Conservation (phyloP, 2,797 vertebrate species). For the Eulemur mongoz region DNA sequence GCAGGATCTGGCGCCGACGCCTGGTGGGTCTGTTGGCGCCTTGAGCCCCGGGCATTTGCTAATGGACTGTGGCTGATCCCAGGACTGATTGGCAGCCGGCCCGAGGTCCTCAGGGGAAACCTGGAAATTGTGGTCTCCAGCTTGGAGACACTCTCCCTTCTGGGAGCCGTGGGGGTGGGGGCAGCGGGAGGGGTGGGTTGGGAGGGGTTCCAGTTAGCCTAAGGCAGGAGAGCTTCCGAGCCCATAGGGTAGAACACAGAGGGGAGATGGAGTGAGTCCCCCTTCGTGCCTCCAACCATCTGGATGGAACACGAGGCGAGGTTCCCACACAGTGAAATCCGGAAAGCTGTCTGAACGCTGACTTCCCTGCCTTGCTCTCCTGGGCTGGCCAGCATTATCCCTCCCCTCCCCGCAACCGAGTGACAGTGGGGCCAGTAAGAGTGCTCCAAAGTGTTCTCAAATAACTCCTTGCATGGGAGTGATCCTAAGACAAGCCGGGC, state of each 20-base stretch:
- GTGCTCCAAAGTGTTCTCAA: background rate
- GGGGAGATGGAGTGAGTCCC: background rate
- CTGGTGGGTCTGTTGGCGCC: constrained; percentile 55
- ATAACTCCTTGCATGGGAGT: background rate
- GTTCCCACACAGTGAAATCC: background rate
- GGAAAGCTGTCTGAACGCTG: background rate
- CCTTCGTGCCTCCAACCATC: background rate
- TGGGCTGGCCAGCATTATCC: background rate
- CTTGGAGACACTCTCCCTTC: constrained; percentile 45
- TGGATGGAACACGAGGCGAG: background rate
- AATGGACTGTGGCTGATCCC: constrained; percentile 75
- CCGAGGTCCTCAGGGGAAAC: constrained; percentile 58
- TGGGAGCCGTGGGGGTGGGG: background rate
- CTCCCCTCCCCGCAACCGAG: background rate
- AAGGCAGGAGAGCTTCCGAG: background rate
- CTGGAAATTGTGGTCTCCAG: constrained; percentile 61
- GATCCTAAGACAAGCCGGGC: background rate
- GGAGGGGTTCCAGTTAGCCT: background rate
- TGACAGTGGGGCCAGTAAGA: background rate
- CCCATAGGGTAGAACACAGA: background rate
- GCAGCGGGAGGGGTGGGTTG: background rate
- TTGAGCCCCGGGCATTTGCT: constrained; percentile 41
- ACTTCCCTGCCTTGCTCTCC: background rate
- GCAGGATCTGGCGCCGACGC: constrained; percentile 41
- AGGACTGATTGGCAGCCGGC: constrained; percentile 67